Conservation (phyloP, 2,888 invertebrate species). For the Cheilosia impressa region DNA sequence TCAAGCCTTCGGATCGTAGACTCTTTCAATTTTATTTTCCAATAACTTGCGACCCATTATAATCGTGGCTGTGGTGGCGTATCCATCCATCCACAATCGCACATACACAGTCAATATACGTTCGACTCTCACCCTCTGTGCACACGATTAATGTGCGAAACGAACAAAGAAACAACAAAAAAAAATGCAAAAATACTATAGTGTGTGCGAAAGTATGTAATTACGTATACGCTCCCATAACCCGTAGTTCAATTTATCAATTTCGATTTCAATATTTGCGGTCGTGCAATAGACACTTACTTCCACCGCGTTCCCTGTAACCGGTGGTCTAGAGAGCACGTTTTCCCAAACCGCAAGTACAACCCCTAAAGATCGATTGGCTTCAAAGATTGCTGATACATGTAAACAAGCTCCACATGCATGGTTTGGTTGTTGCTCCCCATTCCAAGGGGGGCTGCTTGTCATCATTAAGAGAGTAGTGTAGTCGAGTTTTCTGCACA, state of each 20-base stretch:
- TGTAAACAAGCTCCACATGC: slow-evolving; percentile 35
- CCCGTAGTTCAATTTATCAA: slow-evolving; percentile 60
- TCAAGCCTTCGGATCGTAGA: slow-evolving; percentile 59
- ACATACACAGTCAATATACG: slow-evolving; percentile 10
- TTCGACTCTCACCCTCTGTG: neutral
- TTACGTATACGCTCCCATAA: slow-evolving; percentile 34
- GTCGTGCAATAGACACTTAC: slow-evolving; percentile 44
- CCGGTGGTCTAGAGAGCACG: slow-evolving; percentile 16
- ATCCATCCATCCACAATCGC: slow-evolving; percentile 21
- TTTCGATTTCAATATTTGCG: slow-evolving; percentile 61
- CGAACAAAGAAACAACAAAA: neutral
- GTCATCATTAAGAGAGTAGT: slow-evolving; percentile 41
- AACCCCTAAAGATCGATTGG: slow-evolving; percentile 37
- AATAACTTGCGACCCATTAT: slow-evolving; percentile 66
- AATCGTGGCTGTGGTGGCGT: slow-evolving; percentile 5
- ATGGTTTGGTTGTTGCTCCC: slow-evolving; percentile 6
- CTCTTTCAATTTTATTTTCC: slow-evolving; percentile 57
- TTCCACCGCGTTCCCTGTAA: neutral
- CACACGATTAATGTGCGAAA: neutral
- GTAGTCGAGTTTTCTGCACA: slow-evolving; percentile 23
- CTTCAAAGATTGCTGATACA: slow-evolving; percentile 20
- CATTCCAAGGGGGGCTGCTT: neutral
- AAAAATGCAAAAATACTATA: too few relatives aligned
- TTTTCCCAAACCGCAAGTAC: slow-evolving; percentile 29
- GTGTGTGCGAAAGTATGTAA: slow-evolving; percentile 19